A percentile compares a stretch with the other conserved stretches of the same genome.
These are phyloP conservation scores for Melikaiella ostensackeni DNA, from an alignment of 2,888 invertebrate genomes.

Conservation along the genomic window DNA sequence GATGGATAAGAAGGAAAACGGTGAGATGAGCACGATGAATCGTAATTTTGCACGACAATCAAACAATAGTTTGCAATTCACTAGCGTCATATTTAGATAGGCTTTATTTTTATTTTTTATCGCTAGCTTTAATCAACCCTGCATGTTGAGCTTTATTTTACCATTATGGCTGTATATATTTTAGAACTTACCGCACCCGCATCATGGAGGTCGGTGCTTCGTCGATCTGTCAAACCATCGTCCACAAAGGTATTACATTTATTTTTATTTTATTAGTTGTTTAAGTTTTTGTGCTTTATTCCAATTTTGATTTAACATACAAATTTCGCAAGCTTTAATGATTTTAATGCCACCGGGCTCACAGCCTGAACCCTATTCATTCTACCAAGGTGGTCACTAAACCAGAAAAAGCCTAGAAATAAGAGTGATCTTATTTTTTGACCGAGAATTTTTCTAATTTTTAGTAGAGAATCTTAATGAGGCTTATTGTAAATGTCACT, in stretches of 20 bases:
- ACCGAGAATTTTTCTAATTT: too few species aligned
- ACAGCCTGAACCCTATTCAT: too few species aligned
- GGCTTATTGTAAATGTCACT: too few species aligned
- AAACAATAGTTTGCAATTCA: neutral
- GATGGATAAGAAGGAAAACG: conserved; percentile 73
- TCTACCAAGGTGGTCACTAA: too few species aligned
- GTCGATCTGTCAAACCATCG: conserved; percentile 72
- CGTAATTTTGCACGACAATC: conserved; percentile 20
- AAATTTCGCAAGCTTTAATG: neutral
- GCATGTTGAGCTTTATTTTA: conserved; percentile 56
- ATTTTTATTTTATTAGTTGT: conserved; percentile 57
- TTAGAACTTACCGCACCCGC: conserved; percentile 75
- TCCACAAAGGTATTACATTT: conserved; percentile 69
- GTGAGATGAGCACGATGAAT: conserved; percentile 57
- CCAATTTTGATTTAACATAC: neutral
- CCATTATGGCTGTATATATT: conserved; percentile 67
- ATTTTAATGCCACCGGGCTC: too few species aligned
- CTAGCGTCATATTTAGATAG: neutral
- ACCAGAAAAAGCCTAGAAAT: too few species aligned
- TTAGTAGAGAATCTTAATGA: too few species aligned
- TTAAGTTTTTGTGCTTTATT: conserved; percentile 51
- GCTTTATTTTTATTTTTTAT: conserved; percentile 21
- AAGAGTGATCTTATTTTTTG: too few species aligned
- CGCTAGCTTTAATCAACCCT: conserved; percentile 29
- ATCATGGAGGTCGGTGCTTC: conserved; percentile 76